Percentiles rank a stretch among this genome's conserved stretches.
These are phyloP conservation scores for Corythoichthys intestinalis DNA, from an alignment of 2,113 vertebrate genomes.

Conservation along the genomic window DNA sequence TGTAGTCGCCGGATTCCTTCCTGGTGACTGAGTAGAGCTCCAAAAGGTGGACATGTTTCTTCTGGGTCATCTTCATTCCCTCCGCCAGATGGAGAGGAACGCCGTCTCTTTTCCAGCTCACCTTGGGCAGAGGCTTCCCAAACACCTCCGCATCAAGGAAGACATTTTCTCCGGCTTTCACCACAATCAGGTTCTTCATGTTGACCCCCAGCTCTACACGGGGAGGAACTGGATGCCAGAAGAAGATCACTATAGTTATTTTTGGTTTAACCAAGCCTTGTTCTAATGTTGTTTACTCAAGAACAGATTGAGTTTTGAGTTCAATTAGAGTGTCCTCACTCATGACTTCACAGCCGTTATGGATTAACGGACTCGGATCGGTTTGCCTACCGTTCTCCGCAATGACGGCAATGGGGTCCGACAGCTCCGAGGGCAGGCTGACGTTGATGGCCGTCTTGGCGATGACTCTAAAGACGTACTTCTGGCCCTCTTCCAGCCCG, in stretches of 20 bases:
- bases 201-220: constrained; percentile 87
- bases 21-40: constrained; percentile 90
- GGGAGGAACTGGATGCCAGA: constrained; percentile 80
- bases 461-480: constrained; percentile 91
- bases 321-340: too few species aligned
- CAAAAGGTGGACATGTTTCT: constrained; percentile 83
- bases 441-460: constrained; percentile 89
- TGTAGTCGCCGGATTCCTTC: constrained; percentile 94
- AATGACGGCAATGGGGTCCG: constrained; percentile 85
- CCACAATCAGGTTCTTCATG: constrained; percentile 90
- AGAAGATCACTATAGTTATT: background rate
- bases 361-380: background rate
- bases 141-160: constrained; percentile 88
- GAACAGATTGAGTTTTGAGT: background rate
- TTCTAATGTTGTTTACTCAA: background rate
- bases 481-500: constrained; percentile 87
- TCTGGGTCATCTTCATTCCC: constrained; percentile 85
- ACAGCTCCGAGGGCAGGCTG: constrained; percentile 90
- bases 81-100: constrained; percentile 78
- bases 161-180: constrained; percentile 92
- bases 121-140: constrained; percentile 89
- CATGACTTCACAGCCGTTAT: too few species aligned
- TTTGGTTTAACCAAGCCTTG: background rate
- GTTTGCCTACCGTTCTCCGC: constrained; percentile 85
- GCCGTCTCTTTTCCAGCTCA: constrained; percentile 88